phyloP scores from a whole-genome alignment of 2,113 vertebrate species.

The Gymnocephalus cernua region DNA sequence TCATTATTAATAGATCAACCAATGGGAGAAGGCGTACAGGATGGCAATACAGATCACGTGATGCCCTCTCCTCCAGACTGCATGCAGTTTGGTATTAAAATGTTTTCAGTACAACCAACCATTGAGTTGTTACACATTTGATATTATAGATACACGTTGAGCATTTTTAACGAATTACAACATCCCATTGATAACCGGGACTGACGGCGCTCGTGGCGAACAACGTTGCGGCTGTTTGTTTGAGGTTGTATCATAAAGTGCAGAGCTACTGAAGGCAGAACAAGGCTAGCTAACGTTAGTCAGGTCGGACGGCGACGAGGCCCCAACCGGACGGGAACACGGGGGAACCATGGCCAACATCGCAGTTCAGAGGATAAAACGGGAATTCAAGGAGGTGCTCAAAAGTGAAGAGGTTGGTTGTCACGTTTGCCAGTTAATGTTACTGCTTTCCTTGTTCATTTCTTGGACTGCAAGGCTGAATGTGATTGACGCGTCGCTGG shows the following conservation, averaged over 20 bases:
- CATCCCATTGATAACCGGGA: conserved; percentile 4
- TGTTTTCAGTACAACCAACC: conserved; percentile 74
- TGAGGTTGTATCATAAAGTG: conserved; percentile 58
- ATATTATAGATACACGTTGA: conserved; percentile 44
- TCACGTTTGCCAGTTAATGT: not conserved
- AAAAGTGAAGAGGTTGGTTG: conserved; percentile 97
- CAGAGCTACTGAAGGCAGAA: conserved; percentile 45
- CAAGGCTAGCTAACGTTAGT: conserved; percentile 62
- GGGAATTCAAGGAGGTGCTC: conserved; percentile 98
- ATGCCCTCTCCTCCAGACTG: conserved; percentile 72
- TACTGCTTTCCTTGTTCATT: not conserved
- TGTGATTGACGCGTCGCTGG: conserved; percentile 55
- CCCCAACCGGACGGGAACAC: conserved; percentile 79
- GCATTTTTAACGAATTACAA: conserved; percentile 21
- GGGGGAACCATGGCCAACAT: conserved; percentile 95
- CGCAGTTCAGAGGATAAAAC: conserved; percentile 99
- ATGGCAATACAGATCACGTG: conserved; percentile 76
- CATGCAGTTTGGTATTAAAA: conserved; percentile 82
- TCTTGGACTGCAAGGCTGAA: conserved; percentile 8
- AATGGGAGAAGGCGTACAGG: conserved; percentile 58
- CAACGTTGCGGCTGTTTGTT: conserved; percentile 59
- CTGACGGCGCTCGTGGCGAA: conserved; percentile 66
- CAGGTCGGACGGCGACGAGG: conserved; percentile 79
- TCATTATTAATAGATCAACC: conserved; percentile 31
- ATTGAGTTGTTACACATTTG: conserved; percentile 58